phyloP scores from a whole-genome alignment of 2,797 vertebrate species.

The Rhabdomys pumilio region DNA sequence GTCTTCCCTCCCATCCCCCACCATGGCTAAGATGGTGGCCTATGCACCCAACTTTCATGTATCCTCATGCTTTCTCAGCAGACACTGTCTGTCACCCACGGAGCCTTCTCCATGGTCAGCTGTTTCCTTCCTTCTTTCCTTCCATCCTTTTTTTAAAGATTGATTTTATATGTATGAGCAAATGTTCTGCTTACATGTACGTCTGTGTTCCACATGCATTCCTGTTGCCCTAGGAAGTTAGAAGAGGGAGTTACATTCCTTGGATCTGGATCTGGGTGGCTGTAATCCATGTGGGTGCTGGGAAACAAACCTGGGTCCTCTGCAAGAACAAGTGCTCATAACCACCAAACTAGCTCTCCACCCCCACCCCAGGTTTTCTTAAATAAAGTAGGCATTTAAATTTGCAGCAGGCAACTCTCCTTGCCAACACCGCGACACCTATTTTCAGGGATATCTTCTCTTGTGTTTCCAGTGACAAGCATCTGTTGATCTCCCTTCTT shows the following conservation, averaged over 20 bases:
- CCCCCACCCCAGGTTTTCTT: neutral
- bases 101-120: neutral
- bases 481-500: slow-evolving; percentile 8
- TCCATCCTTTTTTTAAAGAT: too few relatives aligned
- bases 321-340: neutral
- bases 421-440: neutral
- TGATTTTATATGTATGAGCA: neutral
- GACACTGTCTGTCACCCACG: too few relatives aligned
- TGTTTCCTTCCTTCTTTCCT: neutral
- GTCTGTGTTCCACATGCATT: neutral
- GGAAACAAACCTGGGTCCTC: neutral
- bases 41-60: neutral
- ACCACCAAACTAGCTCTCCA: neutral
- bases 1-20: neutral
- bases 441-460: neutral
- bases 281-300: neutral
- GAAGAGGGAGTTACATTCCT: neutral
- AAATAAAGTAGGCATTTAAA: neutral
- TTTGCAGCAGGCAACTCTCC: neutral
- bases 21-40: neutral
- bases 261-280: neutral
- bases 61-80: neutral
- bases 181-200: neutral
- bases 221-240: neutral
- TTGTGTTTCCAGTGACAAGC: neutral